Base-by-base conservation (phyloP, 1,140 invertebrate species). In the Hyles vespertilio region DNA sequence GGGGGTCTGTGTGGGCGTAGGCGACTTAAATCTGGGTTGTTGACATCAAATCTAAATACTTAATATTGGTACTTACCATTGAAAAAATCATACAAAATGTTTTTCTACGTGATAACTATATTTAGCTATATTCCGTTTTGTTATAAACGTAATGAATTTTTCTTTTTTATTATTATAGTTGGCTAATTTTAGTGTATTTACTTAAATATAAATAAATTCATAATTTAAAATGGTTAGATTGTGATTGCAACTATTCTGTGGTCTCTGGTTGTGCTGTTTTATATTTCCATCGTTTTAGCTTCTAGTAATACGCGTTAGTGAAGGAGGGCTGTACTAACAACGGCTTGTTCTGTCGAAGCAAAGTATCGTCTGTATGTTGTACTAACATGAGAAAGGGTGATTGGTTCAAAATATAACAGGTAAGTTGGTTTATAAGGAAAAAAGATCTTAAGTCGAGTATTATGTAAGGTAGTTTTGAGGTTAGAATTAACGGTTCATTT, bases 161-260 rank as follows among this genome's bases (percentile, higher is more conserved):
- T 68, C 65, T 73, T 72, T 70, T 69, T 74, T 62, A 70, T 75
- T 76, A 76, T 79, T 69, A 62, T 67, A 86, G 79, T 80, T 83
- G 73, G 62, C 72, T 87, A 77, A 82, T 79, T 74, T 67, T 84
- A 85, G 77, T 80, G 72, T 82, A 81, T 81, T n/a, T 78, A 67
- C 72, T 65, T 81, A 79, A 40, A 59, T 78, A 79, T 64, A 73
- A 87, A 85, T 82, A 85, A 87, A 85, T 72, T 71, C 67, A 78
- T 77, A 72, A 79, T 79, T 77, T 76, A 67, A 76, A 77, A 40
- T 40, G 79, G 74, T 84, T 84, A 82, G 78, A 71, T 76, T 65
- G 75, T 73, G 74, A 81, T 80, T 80, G 74, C 72, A 79, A 73
- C 74, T 84, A 22, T 81, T 85, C 72, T 81, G 65, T 84, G 80